Base-by-base conservation (phyloP, 2,888 invertebrate genomes). In the Formica aserva region DNA sequence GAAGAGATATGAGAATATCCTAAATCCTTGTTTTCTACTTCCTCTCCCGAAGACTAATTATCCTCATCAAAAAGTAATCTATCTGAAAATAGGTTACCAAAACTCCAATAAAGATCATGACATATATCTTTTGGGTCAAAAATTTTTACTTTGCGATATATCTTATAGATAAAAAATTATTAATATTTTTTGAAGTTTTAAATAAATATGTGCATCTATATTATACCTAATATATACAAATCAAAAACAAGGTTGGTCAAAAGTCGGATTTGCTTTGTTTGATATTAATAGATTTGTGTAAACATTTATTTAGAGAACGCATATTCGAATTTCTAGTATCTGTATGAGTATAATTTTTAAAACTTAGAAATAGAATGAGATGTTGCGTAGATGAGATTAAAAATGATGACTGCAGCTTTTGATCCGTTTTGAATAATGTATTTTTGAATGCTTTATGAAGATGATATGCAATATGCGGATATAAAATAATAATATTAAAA, bases 131-230 rank as follows among this genome's bases (percentile, higher is more conserved):
- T 78, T 75, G 48, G 35, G 60, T 63, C 55, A n/a, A 15, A 38
- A 32, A 57, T 62, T 60, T 87, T 83, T 84, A 72, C 41, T 67
- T 80, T 81, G 60, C 72, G 45, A 45, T 60, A 45, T 60, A 74
- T 81, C 67, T 67, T 85, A 75, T 84, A 62, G 29, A 74, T 48
- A 81, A 57, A 78, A 66, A 45, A 32, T 63, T 41, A 71, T 57
- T 80, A 75, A 67, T 22, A 74, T 11, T 41, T 60, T 18, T 45
- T 3, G 69, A 22, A 63, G 15, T 15, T 81, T 75, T 65, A 57
- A 45, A 63, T 65, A 65, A n/a, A 63, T 48, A 52, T n/a, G 1
- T 15, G 13, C 13, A 52, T n/a, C 8, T 9, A 52, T 52, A 48
- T 18, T 29, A 26, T 26, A 26, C 26, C 26, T 26, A 26, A 26